phyloP scores from a whole-genome alignment of 2,113 vertebrate genomes.

The Apteryx owenii region DNA sequence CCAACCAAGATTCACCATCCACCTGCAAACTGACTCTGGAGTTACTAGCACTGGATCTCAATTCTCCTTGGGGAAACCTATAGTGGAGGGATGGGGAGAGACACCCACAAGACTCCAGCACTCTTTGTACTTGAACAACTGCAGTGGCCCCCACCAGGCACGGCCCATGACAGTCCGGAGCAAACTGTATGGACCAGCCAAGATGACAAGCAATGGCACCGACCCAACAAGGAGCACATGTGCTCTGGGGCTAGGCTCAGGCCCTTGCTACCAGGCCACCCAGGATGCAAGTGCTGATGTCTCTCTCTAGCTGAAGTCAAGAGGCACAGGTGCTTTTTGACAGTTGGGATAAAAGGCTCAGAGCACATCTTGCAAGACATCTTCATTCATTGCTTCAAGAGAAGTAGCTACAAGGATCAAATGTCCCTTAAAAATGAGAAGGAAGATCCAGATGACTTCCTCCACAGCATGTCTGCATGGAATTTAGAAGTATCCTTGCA shows the following conservation, averaged over 20 bases:
- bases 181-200: too few relatives aligned
- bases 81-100: too few relatives aligned
- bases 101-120: not conserved
- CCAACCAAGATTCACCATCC: not conserved
- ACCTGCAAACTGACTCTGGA: not conserved
- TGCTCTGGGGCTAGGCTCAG: not conserved
- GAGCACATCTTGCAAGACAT: not conserved
- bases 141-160: not conserved
- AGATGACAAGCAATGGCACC: not conserved
- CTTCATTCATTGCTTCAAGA: not conserved
- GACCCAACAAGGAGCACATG: not conserved
- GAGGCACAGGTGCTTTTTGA: not conserved
- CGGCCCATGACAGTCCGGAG: not conserved
- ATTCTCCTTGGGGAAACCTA: too few relatives aligned
- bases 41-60: not conserved
- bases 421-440: not conserved
- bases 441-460: not conserved
- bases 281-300: not conserved
- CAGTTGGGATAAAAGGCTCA: fast-evolving
- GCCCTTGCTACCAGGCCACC: not conserved
- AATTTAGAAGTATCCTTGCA: not conserved
- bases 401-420: not conserved
- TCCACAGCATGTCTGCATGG: not conserved
- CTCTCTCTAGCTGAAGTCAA: not conserved
- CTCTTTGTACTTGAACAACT: not conserved